Evolutionary conservation across 53 echinoderm and acorn worm genomes (phyloP), one percentile per base, ranked within the genome.

Genomic region (Henricia sp.): DNA sequence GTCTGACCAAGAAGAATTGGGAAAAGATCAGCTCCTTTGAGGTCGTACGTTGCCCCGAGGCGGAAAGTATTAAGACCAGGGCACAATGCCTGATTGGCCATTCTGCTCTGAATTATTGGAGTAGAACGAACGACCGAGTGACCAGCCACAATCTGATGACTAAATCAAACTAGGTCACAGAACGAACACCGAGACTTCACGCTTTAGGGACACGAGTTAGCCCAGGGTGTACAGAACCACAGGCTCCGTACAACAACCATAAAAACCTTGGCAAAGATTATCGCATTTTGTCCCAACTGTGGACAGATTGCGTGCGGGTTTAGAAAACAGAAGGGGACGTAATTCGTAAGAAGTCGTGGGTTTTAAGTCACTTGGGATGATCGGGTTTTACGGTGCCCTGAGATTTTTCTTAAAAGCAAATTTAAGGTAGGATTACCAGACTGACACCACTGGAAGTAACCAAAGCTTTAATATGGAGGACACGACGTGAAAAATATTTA

Each of bases 361-460:
- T 24, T 42, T 25, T 11, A 23, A 35, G 63, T 57, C 78, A 78
- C 78, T 20, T 40, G 78, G 78, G 78, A 62, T 78, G 60, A 63
- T 78, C 78, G 34, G 63, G 78, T 78, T 78, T 63, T 63, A 63
- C 78, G n/a, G 42, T 43, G 46, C 62, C 19, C 62, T 78, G 44
- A 78, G 63, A 78, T 78, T 78, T 78, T 78, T 78, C 48, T n/a
- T n/a, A n/a, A n/a, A n/a, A n/a, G 78, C 78, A 78, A 48, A 78
- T 78, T 78, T 78, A 43, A 78, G 78, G 44, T 78, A 78, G 78
- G 78, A 78, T 78, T 78, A 78, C 78, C 23, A 11, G 43, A 37
- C 62, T 32, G 46, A 60, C 78, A 78, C 78, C 78, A 43, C 42
- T 14, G 64, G 64, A 41, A 2, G 78, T 78, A 78, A 78, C 78